Evolutionary conservation across 2,888 invertebrate genomes (phyloP), one percentile per base, ranked within the genome.

Genomic region (Agonum fuliginosum): DNA sequence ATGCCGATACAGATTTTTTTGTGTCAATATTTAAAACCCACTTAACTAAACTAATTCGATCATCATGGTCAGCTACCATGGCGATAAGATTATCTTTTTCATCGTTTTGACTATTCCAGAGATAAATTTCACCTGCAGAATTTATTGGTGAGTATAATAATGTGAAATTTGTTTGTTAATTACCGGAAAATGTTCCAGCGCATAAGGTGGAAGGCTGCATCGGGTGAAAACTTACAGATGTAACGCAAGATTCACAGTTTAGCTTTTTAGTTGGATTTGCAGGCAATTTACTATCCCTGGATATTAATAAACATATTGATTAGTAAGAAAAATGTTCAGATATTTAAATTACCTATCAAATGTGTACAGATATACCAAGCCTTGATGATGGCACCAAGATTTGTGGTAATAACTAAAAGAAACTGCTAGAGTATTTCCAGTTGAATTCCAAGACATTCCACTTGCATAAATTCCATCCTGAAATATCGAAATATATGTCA

Each of bases 141-240:
- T 34, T 34, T n/a, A 34, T 1, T 34, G 34, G 34, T 34, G 30
- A 54, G 8, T 65, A 20, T 19, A n/a, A n/a, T n/a, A n/a, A n/a
- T n/a, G n/a, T n/a, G n/a, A n/a, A n/a, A n/a, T n/a, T n/a, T n/a
- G n/a, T n/a, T n/a, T n/a, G n/a, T n/a, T n/a, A n/a, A n/a, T 70
- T 82, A 86, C 87, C 87, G 72, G 86, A 81, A 81, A 84, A 83
- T 8, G 86, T 84, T 24, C 88, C 89, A 78, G 87, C 88, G 22
- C 88, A 89, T 54, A 90, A 82, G 74, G 90, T 85, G 1, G 87
- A 86, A 0, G 89, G 87, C 80, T 88, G 85, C 1, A 82, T 83
- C 1, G 89, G 88, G 83, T 90, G 90, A 83, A 88, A 90, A 43
- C 85, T 81, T 12, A 89, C 78, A 3, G 85, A 80, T 6, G 86